Base-by-base conservation (phyloP, 2,888 invertebrate species). In the Empis stercorea region DNA sequence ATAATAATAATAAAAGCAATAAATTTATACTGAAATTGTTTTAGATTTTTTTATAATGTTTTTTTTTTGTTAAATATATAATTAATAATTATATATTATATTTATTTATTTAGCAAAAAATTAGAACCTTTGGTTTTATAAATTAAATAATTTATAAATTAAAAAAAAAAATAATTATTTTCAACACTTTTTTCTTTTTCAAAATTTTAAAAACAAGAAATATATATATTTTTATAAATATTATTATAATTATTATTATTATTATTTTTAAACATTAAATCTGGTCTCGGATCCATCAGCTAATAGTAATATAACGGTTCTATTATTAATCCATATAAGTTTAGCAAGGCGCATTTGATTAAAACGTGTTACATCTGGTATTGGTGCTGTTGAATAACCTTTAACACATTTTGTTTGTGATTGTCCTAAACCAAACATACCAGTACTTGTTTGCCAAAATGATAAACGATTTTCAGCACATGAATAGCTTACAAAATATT, bases 361-460 rank as follows among this genome's bases (percentile, higher is more conserved):
- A 43, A 88, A 73, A 0, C 88, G 76, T 1, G 85, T 77, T 30
- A 88, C 85, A 66, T 93, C 91, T 10, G 92, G 89, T 65, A 93
- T 85, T 0, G 92, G 91, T 6, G 88, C 87, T 0, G 93, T 92
- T 55, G 91, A 93, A 73, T 92, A 93, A 44, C 93, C 91, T 65
- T 95, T 94, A 38, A 95, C 84, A 71, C 96, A 95, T 50, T 91
- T 84, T 0, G 96, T 95, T 71, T 96, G 96, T 6, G 93, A 91
- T 55, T 95, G 92, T 14, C 99, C 99, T 59, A 99, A 75, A 1
- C 96, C 97, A 73, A 99, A 95, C 82, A 97, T 87, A 82, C 91
- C 86, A 64, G 91, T 79, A 50, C 81, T 81, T 55, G 94, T 95
- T 80, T 97, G 97, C 97, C 97, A 99, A 73, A 99, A 97, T 56